Evolutionary conservation across 2,797 vertebrate genomes (phyloP), one percentile per base, ranked within the genome.

Genomic region (Notoglanidium macrostoma): DNA sequence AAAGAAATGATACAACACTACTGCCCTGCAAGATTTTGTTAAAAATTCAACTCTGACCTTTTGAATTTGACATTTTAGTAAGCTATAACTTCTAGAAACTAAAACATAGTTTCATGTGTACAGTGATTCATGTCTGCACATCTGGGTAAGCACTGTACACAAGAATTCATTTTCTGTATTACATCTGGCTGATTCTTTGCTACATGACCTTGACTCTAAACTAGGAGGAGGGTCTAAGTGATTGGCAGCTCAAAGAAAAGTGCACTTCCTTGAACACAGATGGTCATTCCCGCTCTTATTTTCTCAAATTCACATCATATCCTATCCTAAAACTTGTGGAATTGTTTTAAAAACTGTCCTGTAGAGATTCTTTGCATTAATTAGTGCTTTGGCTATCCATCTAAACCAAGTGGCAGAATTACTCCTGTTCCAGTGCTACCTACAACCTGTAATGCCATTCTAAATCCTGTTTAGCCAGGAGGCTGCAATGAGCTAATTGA

Each of bases 401-500:
- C 44, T 46, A 72, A 73, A 72, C 35, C 26, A n/a, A 59, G 14
- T n/a, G 14, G 17, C 21, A 54, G 11, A 68, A 21, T 12, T 44
- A 21, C 54, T 49, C 19, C 7, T 86, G 23, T 32, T 72, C 35
- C n/a, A 46, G 3, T 23, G 40, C 15, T 46, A 70, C 1, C 19
- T 21, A 57, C 3, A 14, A 23, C 17, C 46, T 51, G 19, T 11
- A 10, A 61, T 44, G 23, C 55, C 55, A 51, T 65, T 12, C 12
- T 26, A 26, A 49, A 61, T 57, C 3, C 12, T 5, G 14, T 14
- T 17, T 70, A 61, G 67, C 40, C n/a, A 74, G 73, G 40, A n/a
- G 40, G 29, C 26, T 55, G 51, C 61, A 61, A 40, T 80, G 21
- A 44, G 55, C 70, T 70, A 79, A 67, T 35, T 88, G 26, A 84